Evolutionary conservation across 2,113 vertebrate species (phyloP), one percentile per base, ranked within the genome.

Genomic region (Cyprinodon brontotheroides): DNA sequence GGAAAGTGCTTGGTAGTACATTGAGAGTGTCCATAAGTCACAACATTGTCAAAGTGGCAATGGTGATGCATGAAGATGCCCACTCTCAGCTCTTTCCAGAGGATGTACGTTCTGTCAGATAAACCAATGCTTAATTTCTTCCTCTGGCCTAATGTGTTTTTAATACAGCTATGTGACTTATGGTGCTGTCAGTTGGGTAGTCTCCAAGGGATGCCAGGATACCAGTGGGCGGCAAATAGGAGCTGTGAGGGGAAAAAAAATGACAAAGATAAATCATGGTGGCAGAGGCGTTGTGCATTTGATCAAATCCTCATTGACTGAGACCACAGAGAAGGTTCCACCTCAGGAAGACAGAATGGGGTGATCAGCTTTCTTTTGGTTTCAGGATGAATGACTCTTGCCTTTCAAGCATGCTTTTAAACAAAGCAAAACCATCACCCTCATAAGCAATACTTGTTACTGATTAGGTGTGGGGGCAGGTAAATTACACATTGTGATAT

Each of bases 81-180:
- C 13, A 72, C 37, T 43, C 79, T 73, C 75, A n/a, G 81, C 85
- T 90, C 80, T 81, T 89, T 87, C 82, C 73, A 38, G 86, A 83
- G 71, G 88, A 86, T 82, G 83, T 86, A 77, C 80, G 86, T 78
- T 84, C 81, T 68, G 78, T 92, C 92, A 92, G 91, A 92, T 91
- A 91, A 90, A 88, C 66, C 47, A 77, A 85, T 80, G 88, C 85
- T 88, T 91, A 92, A 93, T 93, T 93, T 89, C 89, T 92, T 92
- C 89, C 80, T 77, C 83, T 83, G 89, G 86, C 82, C 90, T 95
- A 93, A 95, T 95, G 92, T 92, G 93, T 93, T 95, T 94, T 94
- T 94, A 94, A 95, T 94, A 93, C 91, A 91, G 91, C 89, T 75
- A 14, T 75, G 80, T 94, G 93, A 94, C 91, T 93, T 94, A 94